Evolutionary conservation across 2,113 vertebrate species (phyloP).

Genomic region (Cinclus mexicanus): DNA sequence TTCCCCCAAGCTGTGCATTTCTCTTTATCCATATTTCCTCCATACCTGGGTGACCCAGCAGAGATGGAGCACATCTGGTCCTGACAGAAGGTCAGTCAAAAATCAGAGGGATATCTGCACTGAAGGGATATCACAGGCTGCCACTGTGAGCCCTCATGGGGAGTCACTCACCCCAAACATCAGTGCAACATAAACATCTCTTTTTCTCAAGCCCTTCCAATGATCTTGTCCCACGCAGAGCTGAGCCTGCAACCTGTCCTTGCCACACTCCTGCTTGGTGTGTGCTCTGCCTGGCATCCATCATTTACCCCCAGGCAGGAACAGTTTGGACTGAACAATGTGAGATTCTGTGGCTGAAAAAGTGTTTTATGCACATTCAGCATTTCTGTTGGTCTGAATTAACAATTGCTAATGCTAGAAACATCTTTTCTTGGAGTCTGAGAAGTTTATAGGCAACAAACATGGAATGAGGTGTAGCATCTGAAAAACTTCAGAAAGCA

Average conservation of each 20-base stretch:
- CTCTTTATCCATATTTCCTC: neutral
- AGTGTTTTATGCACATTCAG: neutral
- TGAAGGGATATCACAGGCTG: neutral
- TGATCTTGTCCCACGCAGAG: neutral
- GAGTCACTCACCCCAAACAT: neutral
- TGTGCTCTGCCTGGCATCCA: neutral
- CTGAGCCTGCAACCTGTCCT: neutral
- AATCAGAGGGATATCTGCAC: neutral
- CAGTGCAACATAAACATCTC: neutral
- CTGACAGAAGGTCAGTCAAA: neutral
- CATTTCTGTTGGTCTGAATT: neutral
- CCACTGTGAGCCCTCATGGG: accelerated
- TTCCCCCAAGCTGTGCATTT: neutral
- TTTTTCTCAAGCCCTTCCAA: neutral
- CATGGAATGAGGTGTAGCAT: neutral
- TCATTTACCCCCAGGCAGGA: neutral
- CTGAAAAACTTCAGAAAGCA: neutral
- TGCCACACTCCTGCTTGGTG: neutral
- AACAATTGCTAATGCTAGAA: neutral
- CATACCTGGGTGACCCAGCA: neutral
- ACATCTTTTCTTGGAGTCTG: neutral
- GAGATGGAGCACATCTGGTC: neutral
- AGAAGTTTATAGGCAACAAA: neutral
- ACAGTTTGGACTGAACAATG: neutral
- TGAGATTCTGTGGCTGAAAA: neutral